Percentiles rank a stretch among this genome's conserved stretches.
Conservation (phyloP, 2,797 vertebrate species). For the Siniperca undulata region DNA sequence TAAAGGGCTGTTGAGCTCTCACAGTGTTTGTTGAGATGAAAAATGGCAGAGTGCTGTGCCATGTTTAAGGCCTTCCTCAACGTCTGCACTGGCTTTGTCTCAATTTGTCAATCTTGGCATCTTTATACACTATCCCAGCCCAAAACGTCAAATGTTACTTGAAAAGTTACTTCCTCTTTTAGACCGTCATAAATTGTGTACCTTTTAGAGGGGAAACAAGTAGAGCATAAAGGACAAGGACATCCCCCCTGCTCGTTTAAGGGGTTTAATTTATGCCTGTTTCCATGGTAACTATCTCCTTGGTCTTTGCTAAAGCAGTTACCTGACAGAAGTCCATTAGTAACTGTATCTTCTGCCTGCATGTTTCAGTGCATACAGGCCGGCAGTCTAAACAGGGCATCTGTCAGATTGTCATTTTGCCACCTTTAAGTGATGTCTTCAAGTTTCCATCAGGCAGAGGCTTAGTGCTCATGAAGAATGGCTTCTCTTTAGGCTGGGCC, state of each 20-base stretch:
- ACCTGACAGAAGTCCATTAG: constrained; percentile 92
- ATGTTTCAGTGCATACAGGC: constrained; percentile 81
- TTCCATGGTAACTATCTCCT: constrained; percentile 95
- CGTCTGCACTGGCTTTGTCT: constrained; percentile 66
- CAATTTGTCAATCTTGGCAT: constrained; percentile 76
- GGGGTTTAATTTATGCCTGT: constrained; percentile 90
- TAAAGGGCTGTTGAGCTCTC: constrained; percentile 69
- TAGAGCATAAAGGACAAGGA: constrained; percentile 77
- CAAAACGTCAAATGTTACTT: constrained; percentile 72
- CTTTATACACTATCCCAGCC: constrained; percentile 72
- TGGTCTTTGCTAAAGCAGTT: constrained; percentile 88
- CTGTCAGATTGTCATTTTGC: constrained; percentile 90
- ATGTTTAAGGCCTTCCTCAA: constrained; percentile 61
- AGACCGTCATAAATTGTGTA: constrained; percentile 73
- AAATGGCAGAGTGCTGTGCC: constrained; percentile 55
- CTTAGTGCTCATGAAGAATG: constrained; percentile 75
- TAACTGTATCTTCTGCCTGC: constrained; percentile 84
- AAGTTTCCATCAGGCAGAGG: constrained; percentile 84
- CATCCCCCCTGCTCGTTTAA: constrained; percentile 81
- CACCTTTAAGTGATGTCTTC: constrained; percentile 92
- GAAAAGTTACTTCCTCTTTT: constrained; percentile 79
- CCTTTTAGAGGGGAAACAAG: constrained; percentile 74
- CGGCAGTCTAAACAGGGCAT: constrained; percentile 90
- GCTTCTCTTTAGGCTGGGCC: constrained; percentile 34
- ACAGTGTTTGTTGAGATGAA: constrained; percentile 58